Evolutionary conservation across 2,888 invertebrate species (phyloP), one percentile per base, ranked within the genome.

Genomic region (Cataglyphis albicans): DNA sequence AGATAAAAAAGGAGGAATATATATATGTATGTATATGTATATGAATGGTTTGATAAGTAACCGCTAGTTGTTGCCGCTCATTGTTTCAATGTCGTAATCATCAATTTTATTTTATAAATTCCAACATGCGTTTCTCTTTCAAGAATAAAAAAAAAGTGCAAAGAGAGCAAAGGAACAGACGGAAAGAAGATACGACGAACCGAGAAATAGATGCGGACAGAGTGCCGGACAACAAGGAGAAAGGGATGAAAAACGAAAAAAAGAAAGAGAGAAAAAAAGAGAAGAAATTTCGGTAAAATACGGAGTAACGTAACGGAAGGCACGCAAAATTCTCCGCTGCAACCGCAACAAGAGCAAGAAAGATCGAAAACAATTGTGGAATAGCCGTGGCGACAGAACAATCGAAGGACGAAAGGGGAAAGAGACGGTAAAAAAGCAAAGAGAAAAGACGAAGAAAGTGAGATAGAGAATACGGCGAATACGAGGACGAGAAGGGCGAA

Each of bases 31-130:
- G 2, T 29, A 29, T 1, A 29, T 29, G 29, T 48, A 64, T 72
- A 73, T 82, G 78, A 21, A 65, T 64, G 21, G 80, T 15, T 59
- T 52, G 68, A 32, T 29, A 73, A 76, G 82, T 85, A 81, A 80
- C 73, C 63, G 35, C 44, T 84, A 65, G 63, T 68, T 68, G 44
- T 52, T 74, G 65, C 68, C 74, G 75, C 41, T 73, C 41, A 57
- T 84, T 74, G 72, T 86, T 72, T 84, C 86, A 73, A 87, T 86
- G 89, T 90, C 89, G 89, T 89, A 91, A 91, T 91, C 90, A 91
- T 91, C 87, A 91, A 91, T 91, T 90, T 91, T 84, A 86, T 86
- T 89, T 89, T 89, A 87, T 90, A 90, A 90, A 90, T 91, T 90
- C 84, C 85, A 80, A 41, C 25, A 61, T n/a, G 12, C 73, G 59